These are phyloP conservation scores for Lagocephalus sceleratus DNA, from an alignment of 2,797 vertebrate genomes.

Conservation along the genomic window DNA sequence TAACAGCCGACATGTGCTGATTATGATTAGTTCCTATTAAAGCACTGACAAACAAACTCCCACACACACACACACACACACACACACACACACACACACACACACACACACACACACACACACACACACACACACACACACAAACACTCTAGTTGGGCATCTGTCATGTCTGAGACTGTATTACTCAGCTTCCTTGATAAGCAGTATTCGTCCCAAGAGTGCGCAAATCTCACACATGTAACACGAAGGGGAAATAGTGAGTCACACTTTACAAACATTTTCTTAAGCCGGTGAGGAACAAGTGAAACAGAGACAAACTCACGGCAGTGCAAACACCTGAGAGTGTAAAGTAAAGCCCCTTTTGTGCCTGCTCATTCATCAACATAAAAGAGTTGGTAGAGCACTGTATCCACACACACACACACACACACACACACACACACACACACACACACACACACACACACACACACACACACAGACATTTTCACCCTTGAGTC, in stretches of 20 bases:
- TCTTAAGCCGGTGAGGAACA: conserved; percentile 24
- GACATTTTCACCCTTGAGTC: conserved; percentile 34
- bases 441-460: conserved; percentile 4
- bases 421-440: no score
- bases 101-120: no score
- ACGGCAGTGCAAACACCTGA: conserved; percentile 2
- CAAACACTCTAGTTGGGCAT: no score
- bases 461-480: conserved; percentile 12
- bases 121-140: no score
- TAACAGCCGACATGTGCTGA: no score
- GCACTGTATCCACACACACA: conserved; percentile 3
- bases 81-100: no score
- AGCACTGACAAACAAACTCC: not conserved
- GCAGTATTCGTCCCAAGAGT: conserved; percentile 17
- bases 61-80: no score
- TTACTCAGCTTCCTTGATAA: conserved; percentile 27
- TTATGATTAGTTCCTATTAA: not conserved
- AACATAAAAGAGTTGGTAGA: conserved; percentile 10
- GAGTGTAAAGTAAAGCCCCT: conserved; percentile 10
- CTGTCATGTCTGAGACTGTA: conserved; percentile 6
- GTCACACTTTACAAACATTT: conserved; percentile 42
- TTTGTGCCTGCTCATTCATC: conserved; percentile 8
- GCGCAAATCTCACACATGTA: conserved; percentile 11
- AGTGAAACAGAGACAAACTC: conserved; percentile 9
- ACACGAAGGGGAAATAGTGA: conserved; percentile 47